Evolutionary conservation across 2,113 vertebrate species (phyloP), one percentile per base, ranked within the genome.

Genomic region (Scopus umbretta): DNA sequence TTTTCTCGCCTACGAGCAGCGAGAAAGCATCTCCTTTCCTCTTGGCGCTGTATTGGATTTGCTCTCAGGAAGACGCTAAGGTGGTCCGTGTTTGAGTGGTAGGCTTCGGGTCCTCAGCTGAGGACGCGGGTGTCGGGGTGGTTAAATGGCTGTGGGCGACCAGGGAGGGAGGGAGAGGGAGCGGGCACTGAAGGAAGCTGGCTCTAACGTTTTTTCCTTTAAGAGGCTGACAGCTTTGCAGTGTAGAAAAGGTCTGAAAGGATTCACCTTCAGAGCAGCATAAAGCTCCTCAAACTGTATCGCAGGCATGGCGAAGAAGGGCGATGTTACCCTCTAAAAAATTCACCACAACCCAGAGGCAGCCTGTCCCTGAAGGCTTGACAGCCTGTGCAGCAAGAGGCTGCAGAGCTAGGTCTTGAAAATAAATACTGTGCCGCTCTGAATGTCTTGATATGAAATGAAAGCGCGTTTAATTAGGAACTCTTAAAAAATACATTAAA

Each of bases 331-430:
- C 72, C 76, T 68, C 74, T 76, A 19, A 75, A 88, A 95, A 94
- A 74, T 58, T 63, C 83, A 61, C 63, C 30, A 7, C 3, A 6
- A 23, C 92, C 80, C 12, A 6, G 50, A 50, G 80, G 50, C 49
- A 73, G 49, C 70, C 38, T 27, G 70, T 67, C 91, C 94, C 79
- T 29, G 62, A 59, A 66, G 96, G 95, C 92, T 97, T 70, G 29
- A 65, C 94, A 94, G 96, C 84, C 95, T 95, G 72, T 13, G 86
- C 91, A 81, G 90, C 88, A 53, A 82, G 96, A 88, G 96, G 75
- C 86, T 91, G 91, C 42, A 74, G 91, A 18, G 47, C 58, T 42
- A 7, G 29, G 29, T 16, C 73, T 79, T n/a, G 59, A 36, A 36
- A 82, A 62, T 7, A 45, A 76, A 70, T 6, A 3, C 63, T 1